Base-by-base conservation (phyloP, 2,113 vertebrate species). In the Tangachromis dhanisi region DNA sequence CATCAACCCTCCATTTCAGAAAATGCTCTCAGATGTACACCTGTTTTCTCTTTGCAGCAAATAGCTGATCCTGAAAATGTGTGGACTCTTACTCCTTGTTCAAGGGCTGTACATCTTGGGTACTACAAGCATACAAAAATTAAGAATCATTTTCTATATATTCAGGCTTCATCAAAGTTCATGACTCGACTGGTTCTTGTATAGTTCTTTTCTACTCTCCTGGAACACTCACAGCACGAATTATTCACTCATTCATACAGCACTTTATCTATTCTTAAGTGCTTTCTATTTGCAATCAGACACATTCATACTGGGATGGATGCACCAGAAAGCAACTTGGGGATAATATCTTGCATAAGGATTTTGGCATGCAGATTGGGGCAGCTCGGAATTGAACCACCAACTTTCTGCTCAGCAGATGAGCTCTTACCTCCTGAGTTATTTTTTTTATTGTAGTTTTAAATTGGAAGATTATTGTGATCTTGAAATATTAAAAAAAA, bases 371-470 rank as follows among this genome's bases (percentile, higher is more conserved):
- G 24, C 24, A 57, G 12, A 24, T 3, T 55, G 54, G 24, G 3
- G 24, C 8, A 57, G 3, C 12, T 0, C 4, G 0, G 55, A 26
- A 57, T 16, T 5, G 4, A 8, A 57, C 24, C 7, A 57, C 13
- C 24, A 59, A 16, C 55, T 16, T 59, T 5, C 4, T 59, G 55
- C 5, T 29, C 13, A 29, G 24, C 0, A 29, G 55, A 59, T 16
- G 55, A 59, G 26, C 26, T 59, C 26, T 16, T 59, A 59, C 8
- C 13, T 9, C 3, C 55, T 59, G 55, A 59, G 26, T 8, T 31
- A 31, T 7, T 13, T 55, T 24, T 24, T 4, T 55, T 4, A 55
- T 2, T 55, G 21, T 55, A 55, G 2, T 55, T 55, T 55, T 55
- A 24, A 55, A 55, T 55, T 55, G 53, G 1, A 55, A 24, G 53